Conservation (phyloP, 2,888 invertebrate species). For the Nomada fucata region DNA sequence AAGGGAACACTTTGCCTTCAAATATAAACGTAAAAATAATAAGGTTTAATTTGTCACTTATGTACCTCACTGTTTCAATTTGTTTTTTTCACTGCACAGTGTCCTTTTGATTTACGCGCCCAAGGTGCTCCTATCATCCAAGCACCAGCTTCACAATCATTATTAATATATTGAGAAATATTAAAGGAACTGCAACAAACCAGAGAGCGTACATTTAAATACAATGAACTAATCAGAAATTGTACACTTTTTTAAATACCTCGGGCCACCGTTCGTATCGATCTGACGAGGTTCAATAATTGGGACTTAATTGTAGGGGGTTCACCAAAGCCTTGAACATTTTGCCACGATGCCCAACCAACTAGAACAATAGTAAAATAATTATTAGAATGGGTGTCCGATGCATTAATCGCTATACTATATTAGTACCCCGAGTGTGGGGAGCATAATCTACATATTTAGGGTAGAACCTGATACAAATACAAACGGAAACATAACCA, state of each 20-base stretch:
- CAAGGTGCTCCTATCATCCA: constrained; percentile 86
- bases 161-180: constrained; percentile 94
- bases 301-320: constrained; percentile 94
- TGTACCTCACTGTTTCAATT: constrained; percentile 50
- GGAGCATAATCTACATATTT: background rate
- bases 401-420: background rate
- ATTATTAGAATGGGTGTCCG: background rate
- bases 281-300: constrained; percentile 94
- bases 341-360: constrained; percentile 93
- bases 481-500: constrained; percentile 37
- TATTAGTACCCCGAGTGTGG: background rate
- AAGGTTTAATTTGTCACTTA: constrained; percentile 53
- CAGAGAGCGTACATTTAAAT: background rate
- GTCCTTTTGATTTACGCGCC: constrained; percentile 37
- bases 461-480: background rate
- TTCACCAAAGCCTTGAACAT: constrained; percentile 94
- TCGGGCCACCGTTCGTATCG: constrained; percentile 98
- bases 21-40: constrained; percentile 55
- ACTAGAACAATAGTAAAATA: constrained; percentile 86
- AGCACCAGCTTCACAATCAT: constrained; percentile 95
- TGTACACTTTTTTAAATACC: constrained; percentile 87
- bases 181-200: constrained; percentile 95
- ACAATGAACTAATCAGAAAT: background rate
- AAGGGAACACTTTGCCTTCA: constrained; percentile 2
- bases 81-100: background rate